Conservation (phyloP, 2,797 vertebrate genomes). For the Nasua narica region DNA sequence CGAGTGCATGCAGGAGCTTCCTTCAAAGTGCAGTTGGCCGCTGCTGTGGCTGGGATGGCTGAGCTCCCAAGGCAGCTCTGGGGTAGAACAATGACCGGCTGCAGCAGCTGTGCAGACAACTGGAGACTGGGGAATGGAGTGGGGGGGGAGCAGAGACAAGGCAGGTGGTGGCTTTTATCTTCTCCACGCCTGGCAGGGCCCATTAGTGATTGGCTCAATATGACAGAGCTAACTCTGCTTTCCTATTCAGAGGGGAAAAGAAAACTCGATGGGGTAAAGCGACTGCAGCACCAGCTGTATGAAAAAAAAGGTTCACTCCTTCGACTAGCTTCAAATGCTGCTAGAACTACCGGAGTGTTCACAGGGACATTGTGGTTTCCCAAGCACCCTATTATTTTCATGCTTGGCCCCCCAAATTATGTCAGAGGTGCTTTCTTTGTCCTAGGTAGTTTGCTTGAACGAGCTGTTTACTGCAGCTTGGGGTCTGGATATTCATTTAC, state of each 20-base stretch:
- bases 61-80: background rate
- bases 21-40: background rate
- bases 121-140: background rate
- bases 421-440: slow-evolving; percentile 30
- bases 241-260: slow-evolving; percentile 56
- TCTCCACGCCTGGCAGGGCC: slow-evolving; percentile 61
- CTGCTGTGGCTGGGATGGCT: background rate
- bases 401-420: slow-evolving; percentile 28
- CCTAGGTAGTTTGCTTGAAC: slow-evolving; percentile 52
- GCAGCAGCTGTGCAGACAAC: slow-evolving; percentile 63
- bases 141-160: background rate
- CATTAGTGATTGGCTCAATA: slow-evolving; percentile 56
- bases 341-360: background rate
- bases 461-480: slow-evolving; percentile 33
- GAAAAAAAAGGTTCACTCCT: slow-evolving; percentile 29
- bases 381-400: slow-evolving; percentile 7
- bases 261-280: slow-evolving; percentile 38
- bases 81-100: slow-evolving; percentile 28
- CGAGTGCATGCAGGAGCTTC: slow-evolving; percentile 40
- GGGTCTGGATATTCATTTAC: slow-evolving; percentile 18
- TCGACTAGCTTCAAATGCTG: background rate
- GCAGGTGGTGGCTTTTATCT: slow-evolving; percentile 73
- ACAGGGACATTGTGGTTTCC: background rate
- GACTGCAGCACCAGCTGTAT: background rate
- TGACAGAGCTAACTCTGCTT: slow-evolving; percentile 41